Evolutionary conservation across 2,113 vertebrate genomes (phyloP), one percentile per base, ranked within the genome.

Genomic region (Bostrychus sinensis): DNA sequence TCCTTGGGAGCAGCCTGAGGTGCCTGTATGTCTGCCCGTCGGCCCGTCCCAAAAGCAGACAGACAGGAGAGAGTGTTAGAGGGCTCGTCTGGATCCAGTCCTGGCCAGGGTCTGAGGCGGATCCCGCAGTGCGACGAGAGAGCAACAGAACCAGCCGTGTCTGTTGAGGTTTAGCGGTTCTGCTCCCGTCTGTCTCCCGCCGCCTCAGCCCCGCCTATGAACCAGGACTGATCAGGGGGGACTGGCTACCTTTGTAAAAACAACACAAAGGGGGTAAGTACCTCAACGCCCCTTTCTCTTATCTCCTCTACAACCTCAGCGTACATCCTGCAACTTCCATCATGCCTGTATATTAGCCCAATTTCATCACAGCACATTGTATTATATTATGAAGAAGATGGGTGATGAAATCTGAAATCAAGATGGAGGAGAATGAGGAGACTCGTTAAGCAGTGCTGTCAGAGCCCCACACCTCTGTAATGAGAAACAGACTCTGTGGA

Each of bases 401-500:
- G n/a, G 51, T 37, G 59, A 70, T 63, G 56, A 62, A 60, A 42
- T 46, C 57, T 56, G 64, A 30, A 51, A 55, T 66, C 59, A 43
- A 37, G 22, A 62, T 66, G 38, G 70, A 69, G 72, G 71, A 75
- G 58, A 75, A 65, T 75, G 76, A 77, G 86, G 84, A 83, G 81
- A 88, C 77, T 55, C 66, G 67, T 73, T 70, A 68, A 88, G 91
- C 90, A 86, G 84, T 91, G 87, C 87, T 87, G 86, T 92, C 88
- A 80, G 86, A 92, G 92, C 89, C 89, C 93, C 87, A 78, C 66
- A 74, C 94, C 92, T 77, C 88, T 93, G 95, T 98, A 97, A 99
- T 96, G 95, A 97, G 95, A 98, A 98, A 97, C 97, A 97, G 96
- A 97, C 95, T 82, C 69, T 70, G 56, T 66, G 64, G 59, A 56